Base-by-base conservation (phyloP, 1,140 invertebrate species). In the Brachionus plicatilis region DNA sequence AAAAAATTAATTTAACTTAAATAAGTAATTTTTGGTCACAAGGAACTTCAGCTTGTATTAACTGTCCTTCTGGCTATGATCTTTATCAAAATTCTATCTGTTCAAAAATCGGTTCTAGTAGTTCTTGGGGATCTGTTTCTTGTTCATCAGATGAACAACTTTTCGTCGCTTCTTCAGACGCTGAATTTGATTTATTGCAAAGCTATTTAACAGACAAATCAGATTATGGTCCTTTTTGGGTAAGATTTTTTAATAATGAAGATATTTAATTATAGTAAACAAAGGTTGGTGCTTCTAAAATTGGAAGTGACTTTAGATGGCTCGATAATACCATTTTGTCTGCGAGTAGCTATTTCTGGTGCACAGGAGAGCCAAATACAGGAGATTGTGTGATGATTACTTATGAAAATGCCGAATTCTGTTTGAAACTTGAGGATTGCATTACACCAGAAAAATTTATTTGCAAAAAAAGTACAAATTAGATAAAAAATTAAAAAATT, bases 181-280 rank as follows among this genome's bases (percentile, higher is more conserved):
- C 66, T 41, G 66, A 68, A 41, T 68, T 68, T 33, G 33, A 68
- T 29, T 68, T 68, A 68, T 68, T 68, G n/a, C 66, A 68, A 33
- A 68, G 33, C 27, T 68, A 33, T 68, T 17, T 68, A 17, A 41
- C 66, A 33, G 20, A 27, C 5, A 33, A n/a, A 33, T 1, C 66
- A 68, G 33, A 12, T 33, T 33, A 14, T 33, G 29, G 66, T 14
- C 11, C 66, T n/a, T 33, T 68, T 3, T 37, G 27, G 66, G 65
- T 68, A 68, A 33, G 5, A 7, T 37, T 37, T 37, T 37, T 37
- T 68, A 33, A 37, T 3, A 68, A 68, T 68, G 12, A 37, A 68
- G 27, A 37, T 14, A 68, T 68, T 11, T 68, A n/a, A 37, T 37
- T 37, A 7, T 7, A 37, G 4, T 37, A 37, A 37, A 37, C 6